A percentile compares a stretch with the other conserved stretches of the same genome.
These are phyloP conservation scores for Montipora cactus DNA, from an alignment of 64 coral and sea anemone genomes.

Conservation along the genomic window DNA sequence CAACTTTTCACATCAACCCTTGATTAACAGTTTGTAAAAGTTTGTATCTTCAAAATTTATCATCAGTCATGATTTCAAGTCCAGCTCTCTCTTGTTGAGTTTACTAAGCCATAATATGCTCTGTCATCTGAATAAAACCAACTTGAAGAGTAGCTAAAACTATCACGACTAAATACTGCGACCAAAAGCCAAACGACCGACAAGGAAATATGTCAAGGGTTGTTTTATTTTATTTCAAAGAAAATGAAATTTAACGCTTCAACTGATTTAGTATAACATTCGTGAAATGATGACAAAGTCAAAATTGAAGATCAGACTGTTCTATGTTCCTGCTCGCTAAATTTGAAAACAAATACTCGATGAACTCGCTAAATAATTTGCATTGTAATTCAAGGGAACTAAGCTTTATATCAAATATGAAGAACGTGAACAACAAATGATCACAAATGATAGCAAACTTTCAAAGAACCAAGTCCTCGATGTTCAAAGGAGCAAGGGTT, in stretches of 20 bases:
- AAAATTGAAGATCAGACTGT: not conserved
- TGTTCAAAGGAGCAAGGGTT: not conserved
- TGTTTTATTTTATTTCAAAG: not conserved
- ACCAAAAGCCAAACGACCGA: no score
- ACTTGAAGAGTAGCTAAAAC: no score
- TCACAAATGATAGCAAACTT: not conserved
- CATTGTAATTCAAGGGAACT: not conserved
- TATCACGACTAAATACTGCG: no score
- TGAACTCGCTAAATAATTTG: not conserved
- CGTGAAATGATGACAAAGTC: not conserved
- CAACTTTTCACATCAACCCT: not conserved
- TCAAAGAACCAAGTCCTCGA: not conserved
- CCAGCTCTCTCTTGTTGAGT: no score
- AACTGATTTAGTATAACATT: not conserved
- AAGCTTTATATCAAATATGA: not conserved
- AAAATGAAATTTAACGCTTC: not conserved
- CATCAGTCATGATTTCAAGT: no score
- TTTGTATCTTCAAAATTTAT: no score
- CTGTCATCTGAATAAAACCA: no score
- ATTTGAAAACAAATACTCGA: not conserved
- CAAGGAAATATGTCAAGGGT: no score
- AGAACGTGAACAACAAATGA: constrained; percentile 1
- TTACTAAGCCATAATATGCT: no score
- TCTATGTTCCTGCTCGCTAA: not conserved
- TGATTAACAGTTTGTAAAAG: no score